Percentiles rank a stretch among this genome's conserved stretches.
Conservation (phyloP, 2,797 vertebrate genomes). For the Xenopus petersii region DNA sequence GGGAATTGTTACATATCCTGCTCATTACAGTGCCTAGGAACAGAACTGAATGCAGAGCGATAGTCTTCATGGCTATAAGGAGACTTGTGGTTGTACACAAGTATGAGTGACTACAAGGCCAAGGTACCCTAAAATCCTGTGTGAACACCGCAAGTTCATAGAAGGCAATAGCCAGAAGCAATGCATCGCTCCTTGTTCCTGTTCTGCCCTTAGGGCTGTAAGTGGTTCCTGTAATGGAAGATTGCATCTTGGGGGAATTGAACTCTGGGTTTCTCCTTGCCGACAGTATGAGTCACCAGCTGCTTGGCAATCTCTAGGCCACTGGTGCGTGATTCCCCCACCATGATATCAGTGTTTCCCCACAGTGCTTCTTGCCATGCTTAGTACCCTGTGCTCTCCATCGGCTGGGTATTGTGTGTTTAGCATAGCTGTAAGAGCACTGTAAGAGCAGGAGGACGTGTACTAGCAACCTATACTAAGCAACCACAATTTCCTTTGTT, state of each 20-base stretch:
- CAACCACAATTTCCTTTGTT: no score
- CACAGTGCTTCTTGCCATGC: slow-evolving; percentile 71
- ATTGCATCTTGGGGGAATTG: slow-evolving; percentile 64
- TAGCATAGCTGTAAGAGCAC: slow-evolving; percentile 75
- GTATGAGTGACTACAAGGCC: no score
- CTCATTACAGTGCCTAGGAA: no score
- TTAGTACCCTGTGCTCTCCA: slow-evolving; percentile 72
- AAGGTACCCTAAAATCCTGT: no score
- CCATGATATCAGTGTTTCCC: slow-evolving; percentile 76
- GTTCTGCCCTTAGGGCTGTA: slow-evolving; percentile 58
- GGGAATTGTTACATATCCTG: no score
- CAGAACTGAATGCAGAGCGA: no score
- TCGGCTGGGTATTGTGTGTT: slow-evolving; percentile 59
- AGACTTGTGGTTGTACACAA: no score
- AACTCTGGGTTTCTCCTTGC: slow-evolving; percentile 63
- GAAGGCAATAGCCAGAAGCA: slow-evolving; percentile 82
- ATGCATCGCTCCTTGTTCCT: slow-evolving; percentile 77
- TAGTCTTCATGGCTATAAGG: no score
- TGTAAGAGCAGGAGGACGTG: slow-evolving; percentile 64
- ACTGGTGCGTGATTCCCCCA: slow-evolving; percentile 69
- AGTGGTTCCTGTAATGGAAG: slow-evolving; percentile 62
- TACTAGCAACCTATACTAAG: slow-evolving; percentile 17
- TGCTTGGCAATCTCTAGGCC: slow-evolving; percentile 66
- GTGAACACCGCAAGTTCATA: slow-evolving; percentile 67
- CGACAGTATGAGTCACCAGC: slow-evolving; percentile 68